A percentile compares a stretch with the other conserved stretches of the same genome.
These are phyloP conservation scores for Forbesichthys papilliferus DNA, from an alignment of 2,113 vertebrate species.

Conservation along the genomic window DNA sequence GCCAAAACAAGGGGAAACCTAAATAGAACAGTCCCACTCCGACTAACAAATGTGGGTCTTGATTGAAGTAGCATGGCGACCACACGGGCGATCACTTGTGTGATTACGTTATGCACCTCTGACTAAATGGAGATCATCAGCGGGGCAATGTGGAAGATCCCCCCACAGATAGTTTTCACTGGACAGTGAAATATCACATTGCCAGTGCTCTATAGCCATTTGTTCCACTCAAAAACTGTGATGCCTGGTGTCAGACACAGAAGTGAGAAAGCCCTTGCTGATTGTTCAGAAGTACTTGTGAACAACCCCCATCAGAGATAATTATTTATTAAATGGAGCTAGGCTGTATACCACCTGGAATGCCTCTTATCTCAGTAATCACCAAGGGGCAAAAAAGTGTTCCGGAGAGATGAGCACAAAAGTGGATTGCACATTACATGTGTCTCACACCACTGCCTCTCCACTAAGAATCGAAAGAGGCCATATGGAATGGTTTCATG, in stretches of 20 bases:
- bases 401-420: slow-evolving; percentile 2
- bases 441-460: slow-evolving; percentile 14
- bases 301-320: slow-evolving; percentile 34
- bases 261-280: slow-evolving; percentile 36
- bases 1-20: slow-evolving; percentile 21
- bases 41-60: slow-evolving; percentile 33
- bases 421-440: neutral
- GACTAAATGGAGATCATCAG: slow-evolving; percentile 42
- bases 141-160: slow-evolving; percentile 39
- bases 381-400: slow-evolving; percentile 1
- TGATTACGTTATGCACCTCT: slow-evolving; percentile 43
- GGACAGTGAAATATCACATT: slow-evolving; percentile 27
- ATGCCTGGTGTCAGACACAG: slow-evolving; percentile 24
- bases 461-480: slow-evolving; percentile 1
- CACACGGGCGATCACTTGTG: slow-evolving; percentile 19
- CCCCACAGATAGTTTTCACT: slow-evolving; percentile 37
- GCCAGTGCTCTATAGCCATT: slow-evolving; percentile 22
- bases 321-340: slow-evolving; percentile 46
- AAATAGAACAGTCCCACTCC: slow-evolving; percentile 16
- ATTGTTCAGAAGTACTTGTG: slow-evolving; percentile 34
- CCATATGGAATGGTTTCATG: slow-evolving; percentile 4
- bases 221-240: slow-evolving; percentile 14
- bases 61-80: slow-evolving; percentile 49
- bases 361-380: slow-evolving; percentile 11
- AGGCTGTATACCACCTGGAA: slow-evolving; percentile 2